phyloP scores from a whole-genome alignment of 2,888 invertebrate species.

The Lasioglossum pauxillum region DNA sequence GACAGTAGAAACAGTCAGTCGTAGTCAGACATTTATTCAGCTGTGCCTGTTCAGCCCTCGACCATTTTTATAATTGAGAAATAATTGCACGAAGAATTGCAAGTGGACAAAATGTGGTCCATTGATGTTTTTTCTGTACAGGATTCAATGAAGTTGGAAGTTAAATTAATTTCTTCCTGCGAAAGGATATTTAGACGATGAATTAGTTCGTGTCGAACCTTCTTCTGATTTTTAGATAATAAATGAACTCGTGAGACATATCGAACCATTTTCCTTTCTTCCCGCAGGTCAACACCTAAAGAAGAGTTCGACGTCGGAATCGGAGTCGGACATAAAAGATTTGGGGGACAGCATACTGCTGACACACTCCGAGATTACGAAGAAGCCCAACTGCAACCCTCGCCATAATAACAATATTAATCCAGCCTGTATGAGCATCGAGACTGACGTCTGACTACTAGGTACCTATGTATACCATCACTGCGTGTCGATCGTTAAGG shows the following conservation, averaged over 20 bases:
- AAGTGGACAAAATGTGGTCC: no score
- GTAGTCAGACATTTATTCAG: not conserved
- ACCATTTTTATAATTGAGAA: not conserved
- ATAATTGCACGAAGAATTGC: no score
- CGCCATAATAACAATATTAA: constrained; percentile 92
- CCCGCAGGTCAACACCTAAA: constrained; percentile 93
- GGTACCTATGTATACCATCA: constrained; percentile 85
- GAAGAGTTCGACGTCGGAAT: constrained; percentile 94
- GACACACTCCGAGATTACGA: constrained; percentile 87
- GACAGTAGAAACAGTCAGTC: not conserved
- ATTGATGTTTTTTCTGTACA: no score
- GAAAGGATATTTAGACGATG: not conserved
- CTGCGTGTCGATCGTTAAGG: not conserved
- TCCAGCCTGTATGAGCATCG: constrained; percentile 92
- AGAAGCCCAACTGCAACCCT: constrained; percentile 90
- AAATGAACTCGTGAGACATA: not conserved
- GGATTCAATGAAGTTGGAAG: not conserved
- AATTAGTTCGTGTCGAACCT: not conserved
- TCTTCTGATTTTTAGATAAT: not conserved
- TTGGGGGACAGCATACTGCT: constrained; percentile 94
- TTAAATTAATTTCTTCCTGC: not conserved
- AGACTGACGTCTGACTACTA: constrained; percentile 98
- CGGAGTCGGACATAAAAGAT: constrained; percentile 96
- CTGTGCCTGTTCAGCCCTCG: not conserved
- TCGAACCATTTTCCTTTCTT: constrained; percentile 23